phyloP scores from a whole-genome alignment of 2,113 vertebrate genomes.

The Aegithalos caudatus region DNA sequence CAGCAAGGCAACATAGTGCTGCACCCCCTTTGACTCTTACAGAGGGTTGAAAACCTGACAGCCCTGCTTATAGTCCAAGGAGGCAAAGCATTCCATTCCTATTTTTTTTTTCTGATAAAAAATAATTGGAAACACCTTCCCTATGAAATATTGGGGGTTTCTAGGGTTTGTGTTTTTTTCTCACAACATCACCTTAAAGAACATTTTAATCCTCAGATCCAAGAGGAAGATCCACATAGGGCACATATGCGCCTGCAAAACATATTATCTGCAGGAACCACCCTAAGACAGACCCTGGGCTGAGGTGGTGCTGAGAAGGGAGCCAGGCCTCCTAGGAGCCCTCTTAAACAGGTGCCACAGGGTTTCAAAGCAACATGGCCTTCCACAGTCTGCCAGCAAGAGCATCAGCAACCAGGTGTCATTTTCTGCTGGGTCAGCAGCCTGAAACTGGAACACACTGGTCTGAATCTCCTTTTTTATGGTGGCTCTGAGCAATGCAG shows the following conservation, averaged over 20 bases:
- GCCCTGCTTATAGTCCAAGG: background rate
- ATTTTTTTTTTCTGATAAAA: background rate
- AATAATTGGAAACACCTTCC: background rate
- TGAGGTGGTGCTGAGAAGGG: background rate
- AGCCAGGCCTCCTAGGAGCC: background rate
- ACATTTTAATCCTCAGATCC: background rate
- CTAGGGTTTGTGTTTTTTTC: background rate
- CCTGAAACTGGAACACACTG: background rate
- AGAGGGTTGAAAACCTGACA: background rate
- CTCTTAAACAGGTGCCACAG: background rate
- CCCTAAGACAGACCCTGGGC: background rate
- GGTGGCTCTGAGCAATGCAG: background rate
- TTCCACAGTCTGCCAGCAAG: background rate
- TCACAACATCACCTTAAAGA: background rate
- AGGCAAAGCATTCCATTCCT: background rate
- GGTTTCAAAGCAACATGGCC: background rate
- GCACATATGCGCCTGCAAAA: background rate
- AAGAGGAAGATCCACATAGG: background rate
- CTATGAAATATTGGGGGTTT: rapidly evolving
- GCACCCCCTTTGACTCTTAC: background rate
- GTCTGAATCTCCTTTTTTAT: background rate
- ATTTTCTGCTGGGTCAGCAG: background rate
- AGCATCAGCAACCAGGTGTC: background rate
- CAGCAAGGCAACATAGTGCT: background rate
- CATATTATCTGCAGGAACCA: background rate